Base-by-base conservation (phyloP, 2,113 vertebrate genomes). In the Cricetomys ansorgei region DNA sequence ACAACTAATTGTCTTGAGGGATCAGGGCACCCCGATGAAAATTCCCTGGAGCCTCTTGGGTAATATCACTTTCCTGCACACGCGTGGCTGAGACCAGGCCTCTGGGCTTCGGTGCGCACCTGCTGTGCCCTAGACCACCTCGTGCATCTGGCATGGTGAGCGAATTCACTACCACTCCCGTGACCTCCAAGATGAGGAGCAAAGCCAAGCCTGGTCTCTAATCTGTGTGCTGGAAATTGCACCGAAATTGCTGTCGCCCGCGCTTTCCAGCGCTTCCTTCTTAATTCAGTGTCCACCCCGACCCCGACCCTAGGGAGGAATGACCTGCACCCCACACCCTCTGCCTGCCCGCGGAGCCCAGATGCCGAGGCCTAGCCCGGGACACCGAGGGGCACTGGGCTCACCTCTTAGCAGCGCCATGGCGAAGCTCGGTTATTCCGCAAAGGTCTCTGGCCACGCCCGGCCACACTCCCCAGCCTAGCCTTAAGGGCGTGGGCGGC, bases 361-460 rank as follows among this genome's bases (percentile, higher is more conserved):
- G 34, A 27, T 53, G 10, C 45, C 55, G 81, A 45, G 64, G 81
- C 40, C 29, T 7, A 59, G 15, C 4, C 23, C 1, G 65, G 84
- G 65, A n/a, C 84, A 53, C 31, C 84, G 23, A 50, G 84, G 64
- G 64, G n/a, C 40, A 19, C 48, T n/a, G 2, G 62, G 53, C 97
- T 98, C 97, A 98, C 98, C 98, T 98, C 98, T 65, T 83, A 98
- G 98, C 50, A 98, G 87, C 27, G 98, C 92, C 98, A 98, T 98
- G 92, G 64, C 65, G 0, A 76, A 10, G 34, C 27, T 13, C 0
- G 0, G 8, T 5, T 0, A 0, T 37, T 17, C n/a, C 12, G 3
- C 0, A 15, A 9, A 31, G 27, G 4, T 8, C 0, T 1, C 43
- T 3, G 3, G 55, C 29, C 1, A 9, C 25, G 0, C 17, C 2